Conservation (phyloP, 1,140 invertebrate genomes). For the Lasioglossum albipes region DNA sequence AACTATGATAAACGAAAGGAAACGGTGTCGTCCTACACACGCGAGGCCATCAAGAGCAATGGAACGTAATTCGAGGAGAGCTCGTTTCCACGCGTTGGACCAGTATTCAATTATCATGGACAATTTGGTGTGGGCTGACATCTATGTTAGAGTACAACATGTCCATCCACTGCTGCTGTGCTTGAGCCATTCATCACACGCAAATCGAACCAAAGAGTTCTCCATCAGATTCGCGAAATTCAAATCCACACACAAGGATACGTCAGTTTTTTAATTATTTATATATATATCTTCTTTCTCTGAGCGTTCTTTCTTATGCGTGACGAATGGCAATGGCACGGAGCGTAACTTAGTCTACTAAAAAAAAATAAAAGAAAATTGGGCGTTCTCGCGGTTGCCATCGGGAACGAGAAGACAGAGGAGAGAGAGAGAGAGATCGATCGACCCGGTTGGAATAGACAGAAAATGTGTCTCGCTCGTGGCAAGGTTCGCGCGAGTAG, state of each 20-base stretch:
- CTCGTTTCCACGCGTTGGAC: conserved; percentile 54
- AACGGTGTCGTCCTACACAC: conserved; percentile 29
- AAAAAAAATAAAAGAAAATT: conserved; percentile 44
- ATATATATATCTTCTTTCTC: too few species aligned
- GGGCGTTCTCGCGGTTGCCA: conserved; percentile 47
- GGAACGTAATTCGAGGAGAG: conserved; percentile 31
- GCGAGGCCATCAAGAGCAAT: neutral
- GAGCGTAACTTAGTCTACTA: conserved; percentile 69
- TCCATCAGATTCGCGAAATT: too few species aligned
- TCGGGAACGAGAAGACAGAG: conserved; percentile 15
- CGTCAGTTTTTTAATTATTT: too few species aligned
- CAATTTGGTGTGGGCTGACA: conserved; percentile 80
- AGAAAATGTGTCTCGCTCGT: conserved; percentile 19
- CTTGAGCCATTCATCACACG: conserved; percentile 64
- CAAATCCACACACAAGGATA: too few species aligned
- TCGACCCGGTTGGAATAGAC: neutral
- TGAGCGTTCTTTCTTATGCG: conserved; percentile 5
- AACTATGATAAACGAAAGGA: conserved; percentile 7
- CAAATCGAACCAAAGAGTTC: neutral
- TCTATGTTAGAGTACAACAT: conserved; percentile 80
- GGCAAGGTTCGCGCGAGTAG: conserved; percentile 31
- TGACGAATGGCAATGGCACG: conserved; percentile 64
- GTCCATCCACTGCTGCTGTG: conserved; percentile 75
- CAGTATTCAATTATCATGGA: conserved; percentile 74
- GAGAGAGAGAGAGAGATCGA: neutral